phyloP scores from a whole-genome alignment of 2,797 vertebrate species.

The Phylloscopus collybita region DNA sequence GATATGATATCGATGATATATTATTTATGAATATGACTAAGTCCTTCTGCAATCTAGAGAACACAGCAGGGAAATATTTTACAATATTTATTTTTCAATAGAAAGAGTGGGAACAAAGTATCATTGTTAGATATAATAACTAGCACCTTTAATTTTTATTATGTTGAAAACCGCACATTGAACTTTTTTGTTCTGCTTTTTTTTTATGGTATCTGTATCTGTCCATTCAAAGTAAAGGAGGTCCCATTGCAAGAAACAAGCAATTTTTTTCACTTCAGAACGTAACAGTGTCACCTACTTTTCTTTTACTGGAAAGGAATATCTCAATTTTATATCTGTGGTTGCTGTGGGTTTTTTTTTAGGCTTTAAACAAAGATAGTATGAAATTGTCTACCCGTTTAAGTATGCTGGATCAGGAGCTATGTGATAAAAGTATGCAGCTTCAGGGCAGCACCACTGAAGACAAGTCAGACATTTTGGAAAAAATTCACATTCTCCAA shows the following conservation, averaged over 20 bases:
- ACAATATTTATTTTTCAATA: background rate
- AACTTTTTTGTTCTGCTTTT: background rate
- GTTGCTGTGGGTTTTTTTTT: conserved; percentile 26
- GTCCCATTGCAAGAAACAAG: background rate
- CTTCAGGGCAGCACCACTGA: conserved; percentile 65
- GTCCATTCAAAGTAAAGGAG: background rate
- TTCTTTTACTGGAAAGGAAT: background rate
- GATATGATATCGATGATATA: background rate
- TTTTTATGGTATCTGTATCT: background rate
- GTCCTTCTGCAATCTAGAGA: background rate
- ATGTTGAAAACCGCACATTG: background rate
- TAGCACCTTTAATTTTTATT: background rate
- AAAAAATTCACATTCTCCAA: conserved; percentile 78
- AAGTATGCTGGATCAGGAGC: conserved; percentile 83
- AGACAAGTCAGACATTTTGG: conserved; percentile 71
- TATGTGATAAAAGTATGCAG: conserved; percentile 75
- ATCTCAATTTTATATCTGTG: background rate
- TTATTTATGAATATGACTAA: background rate
- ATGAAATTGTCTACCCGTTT: conserved; percentile 81
- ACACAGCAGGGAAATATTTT: background rate
- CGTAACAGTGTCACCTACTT: background rate
- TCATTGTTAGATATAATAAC: background rate
- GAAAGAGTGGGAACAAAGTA: background rate
- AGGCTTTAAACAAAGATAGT: conserved; percentile 86
- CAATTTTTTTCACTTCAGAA: background rate